Conservation (phyloP, 2,113 vertebrate species). For the Eretmodus cyanostictus region DNA sequence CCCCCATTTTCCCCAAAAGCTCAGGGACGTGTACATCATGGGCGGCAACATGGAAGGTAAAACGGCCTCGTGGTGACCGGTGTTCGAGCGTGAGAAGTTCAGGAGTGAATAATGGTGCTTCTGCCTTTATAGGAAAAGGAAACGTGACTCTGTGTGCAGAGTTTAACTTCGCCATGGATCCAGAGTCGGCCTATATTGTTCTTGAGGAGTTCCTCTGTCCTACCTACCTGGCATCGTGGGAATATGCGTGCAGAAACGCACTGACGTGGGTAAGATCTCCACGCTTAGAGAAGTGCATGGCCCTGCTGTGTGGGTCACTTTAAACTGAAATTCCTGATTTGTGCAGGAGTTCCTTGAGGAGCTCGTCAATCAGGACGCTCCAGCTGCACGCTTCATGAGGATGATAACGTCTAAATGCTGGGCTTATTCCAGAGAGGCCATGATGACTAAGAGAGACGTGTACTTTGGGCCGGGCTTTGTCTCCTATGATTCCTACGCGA, state of each 20-base stretch:
- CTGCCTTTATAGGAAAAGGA: constrained; percentile 64
- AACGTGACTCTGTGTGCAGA: constrained; percentile 69
- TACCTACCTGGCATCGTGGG: constrained; percentile 67
- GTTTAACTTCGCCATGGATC: constrained; percentile 74
- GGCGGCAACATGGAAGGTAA: constrained; percentile 78
- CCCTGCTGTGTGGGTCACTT: not conserved
- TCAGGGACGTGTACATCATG: constrained; percentile 73
- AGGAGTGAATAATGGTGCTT: not conserved
- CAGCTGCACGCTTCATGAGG: constrained; percentile 69
- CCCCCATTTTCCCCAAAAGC: constrained; percentile 61
- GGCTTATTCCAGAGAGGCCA: constrained; percentile 47
- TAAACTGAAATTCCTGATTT: not conserved
- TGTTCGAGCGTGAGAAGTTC: not conserved
- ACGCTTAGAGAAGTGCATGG: not conserved
- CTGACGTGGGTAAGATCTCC: constrained; percentile 65
- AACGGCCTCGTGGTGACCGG: rapidly evolving
- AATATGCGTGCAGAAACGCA: constrained; percentile 64
- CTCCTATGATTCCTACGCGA: constrained; percentile 67
- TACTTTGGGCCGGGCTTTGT: constrained; percentile 65
- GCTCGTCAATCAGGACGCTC: constrained; percentile 54
- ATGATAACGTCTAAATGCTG: constrained; percentile 59
- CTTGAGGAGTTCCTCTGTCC: constrained; percentile 71
- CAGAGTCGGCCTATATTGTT: constrained; percentile 73
- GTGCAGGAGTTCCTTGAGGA: constrained; percentile 71
- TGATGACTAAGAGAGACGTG: constrained; percentile 24